Evolutionary conservation across 2,888 invertebrate species (phyloP).

Genomic region (Opisthograptis luteolata): DNA sequence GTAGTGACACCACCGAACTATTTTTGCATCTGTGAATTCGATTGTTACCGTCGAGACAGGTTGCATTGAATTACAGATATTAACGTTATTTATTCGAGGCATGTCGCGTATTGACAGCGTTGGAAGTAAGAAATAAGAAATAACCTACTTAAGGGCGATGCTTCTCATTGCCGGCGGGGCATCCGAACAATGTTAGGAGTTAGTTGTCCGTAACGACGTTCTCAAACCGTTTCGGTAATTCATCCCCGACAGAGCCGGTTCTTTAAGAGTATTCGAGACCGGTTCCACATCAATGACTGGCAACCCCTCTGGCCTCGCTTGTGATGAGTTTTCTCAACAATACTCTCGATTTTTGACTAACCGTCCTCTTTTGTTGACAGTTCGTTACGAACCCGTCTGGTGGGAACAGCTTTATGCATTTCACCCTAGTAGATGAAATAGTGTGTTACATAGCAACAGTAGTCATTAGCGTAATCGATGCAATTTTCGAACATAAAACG

Average conservation of each 20-base stretch:
- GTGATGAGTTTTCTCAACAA: constrained; percentile 53
- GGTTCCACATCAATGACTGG: constrained; percentile 81
- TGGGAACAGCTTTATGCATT: constrained; percentile 10
- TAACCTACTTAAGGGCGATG: constrained; percentile 21
- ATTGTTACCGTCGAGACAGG: constrained; percentile 37
- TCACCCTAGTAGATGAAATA: too few species aligned
- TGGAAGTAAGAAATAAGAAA: too few species aligned
- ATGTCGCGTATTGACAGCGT: constrained; percentile 11
- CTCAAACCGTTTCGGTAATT: constrained; percentile 69
- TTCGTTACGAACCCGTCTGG: constrained; percentile 31
- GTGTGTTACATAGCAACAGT: too few species aligned
- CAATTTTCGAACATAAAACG: constrained; percentile 50
- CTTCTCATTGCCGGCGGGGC: constrained; percentile 21
- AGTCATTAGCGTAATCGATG: constrained; percentile 51
- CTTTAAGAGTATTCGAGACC: constrained; percentile 64
- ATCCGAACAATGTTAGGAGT: constrained; percentile 43
- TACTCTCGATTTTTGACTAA: constrained; percentile 70
- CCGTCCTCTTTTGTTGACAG: constrained; percentile 39
- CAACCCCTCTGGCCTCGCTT: constrained; percentile 64
- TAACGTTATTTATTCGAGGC: constrained; percentile 15
- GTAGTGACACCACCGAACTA: constrained; percentile 63
- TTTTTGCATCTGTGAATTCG: constrained; percentile 65
- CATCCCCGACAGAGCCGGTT: constrained; percentile 78
- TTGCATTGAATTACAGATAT: constrained; percentile 35
- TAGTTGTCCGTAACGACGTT: constrained; percentile 52